These are phyloP conservation scores for Ceuthmochares aereus DNA, from an alignment of 2,113 vertebrate species.

Conservation along the genomic window DNA sequence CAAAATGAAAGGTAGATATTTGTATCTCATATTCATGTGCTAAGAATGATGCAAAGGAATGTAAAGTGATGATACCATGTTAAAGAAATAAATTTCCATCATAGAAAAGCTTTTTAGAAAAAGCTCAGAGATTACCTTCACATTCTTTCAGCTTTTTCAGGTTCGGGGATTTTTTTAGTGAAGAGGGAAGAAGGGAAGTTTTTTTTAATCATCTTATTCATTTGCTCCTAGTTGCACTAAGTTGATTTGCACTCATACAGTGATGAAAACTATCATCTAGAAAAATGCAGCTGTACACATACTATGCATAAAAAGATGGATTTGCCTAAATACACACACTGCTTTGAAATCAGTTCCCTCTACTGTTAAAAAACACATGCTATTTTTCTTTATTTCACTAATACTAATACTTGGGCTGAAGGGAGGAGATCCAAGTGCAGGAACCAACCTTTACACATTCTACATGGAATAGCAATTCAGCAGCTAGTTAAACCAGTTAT, in stretches of 20 bases:
- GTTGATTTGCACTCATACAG: background rate
- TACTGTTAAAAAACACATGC: background rate
- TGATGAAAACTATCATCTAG: background rate
- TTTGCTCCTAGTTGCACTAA: background rate
- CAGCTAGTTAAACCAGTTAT: background rate
- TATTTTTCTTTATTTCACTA: background rate
- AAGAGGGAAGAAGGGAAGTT: background rate
- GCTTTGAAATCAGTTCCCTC: background rate
- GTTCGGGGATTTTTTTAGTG: background rate
- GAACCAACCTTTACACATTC: background rate
- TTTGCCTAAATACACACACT: background rate
- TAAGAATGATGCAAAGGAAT: background rate
- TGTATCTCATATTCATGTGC: background rate
- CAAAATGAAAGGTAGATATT: background rate
- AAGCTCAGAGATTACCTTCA: background rate
- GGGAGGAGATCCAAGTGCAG: background rate
- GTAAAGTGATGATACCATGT: background rate
- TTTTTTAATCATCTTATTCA: background rate
- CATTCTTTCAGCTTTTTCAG: background rate
- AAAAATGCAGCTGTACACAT: background rate
- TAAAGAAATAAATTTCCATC: background rate
- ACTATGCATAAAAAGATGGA: fast-evolving
- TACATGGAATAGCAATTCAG: fast-evolving
- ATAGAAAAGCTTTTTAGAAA: background rate
- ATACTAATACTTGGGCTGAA: background rate